Conservation (phyloP, 2,888 invertebrate genomes). For the Hirudinaria manillensis region DNA sequence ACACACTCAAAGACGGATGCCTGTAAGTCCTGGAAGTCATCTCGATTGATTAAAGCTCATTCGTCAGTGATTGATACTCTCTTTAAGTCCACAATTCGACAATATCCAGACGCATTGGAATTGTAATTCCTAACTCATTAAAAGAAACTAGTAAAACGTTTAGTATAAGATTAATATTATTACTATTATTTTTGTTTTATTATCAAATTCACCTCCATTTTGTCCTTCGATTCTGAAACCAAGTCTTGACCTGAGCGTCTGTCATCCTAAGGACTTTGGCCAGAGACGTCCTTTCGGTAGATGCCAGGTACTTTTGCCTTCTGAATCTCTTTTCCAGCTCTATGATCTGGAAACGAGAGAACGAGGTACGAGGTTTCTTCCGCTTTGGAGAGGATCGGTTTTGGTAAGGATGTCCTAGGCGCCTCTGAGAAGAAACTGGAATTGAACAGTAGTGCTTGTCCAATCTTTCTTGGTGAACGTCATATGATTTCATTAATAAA, state of each 20-base stretch:
- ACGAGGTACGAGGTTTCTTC: conserved; percentile 96
- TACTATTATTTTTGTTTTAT: too few relatives aligned
- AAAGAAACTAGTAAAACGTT: not conserved
- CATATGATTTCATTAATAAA: not conserved
- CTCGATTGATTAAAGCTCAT: too few relatives aligned
- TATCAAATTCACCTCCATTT: conserved; percentile 80
- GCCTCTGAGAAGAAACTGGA: conserved; percentile 54
- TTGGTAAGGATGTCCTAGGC: conserved; percentile 97
- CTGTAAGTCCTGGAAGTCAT: too few relatives aligned
- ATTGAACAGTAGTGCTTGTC: too few relatives aligned
- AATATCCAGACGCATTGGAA: not conserved
- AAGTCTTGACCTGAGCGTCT: conserved; percentile 83
- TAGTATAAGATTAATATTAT: too few relatives aligned
- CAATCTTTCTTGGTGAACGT: not conserved
- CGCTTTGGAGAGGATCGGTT: conserved; percentile 94
- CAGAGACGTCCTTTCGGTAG: conserved; percentile 86
- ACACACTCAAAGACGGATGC: too few relatives aligned
- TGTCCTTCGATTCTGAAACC: conserved; percentile 94
- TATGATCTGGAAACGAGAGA: conserved; percentile 73
- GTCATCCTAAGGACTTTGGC: conserved; percentile 97
- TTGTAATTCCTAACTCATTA: not conserved
- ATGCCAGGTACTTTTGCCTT: conserved; percentile 95
- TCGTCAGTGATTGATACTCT: too few relatives aligned
- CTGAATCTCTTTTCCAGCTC: conserved; percentile 83
- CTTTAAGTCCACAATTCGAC: too few relatives aligned